Base-by-base conservation (phyloP, 1,140 invertebrate species). In the Neodiprion fabricii region DNA sequence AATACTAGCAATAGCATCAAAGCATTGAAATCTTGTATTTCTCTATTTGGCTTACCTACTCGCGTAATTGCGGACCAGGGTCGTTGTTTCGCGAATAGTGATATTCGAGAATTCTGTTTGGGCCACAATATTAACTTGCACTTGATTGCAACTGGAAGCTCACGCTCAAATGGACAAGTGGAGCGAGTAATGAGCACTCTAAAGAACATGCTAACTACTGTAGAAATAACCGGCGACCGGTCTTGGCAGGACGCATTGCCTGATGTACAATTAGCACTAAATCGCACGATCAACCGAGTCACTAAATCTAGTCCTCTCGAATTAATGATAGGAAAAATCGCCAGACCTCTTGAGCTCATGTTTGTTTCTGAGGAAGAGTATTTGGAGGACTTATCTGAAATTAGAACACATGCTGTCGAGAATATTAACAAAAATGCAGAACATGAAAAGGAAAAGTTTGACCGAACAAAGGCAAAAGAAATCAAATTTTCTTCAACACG, bases 231-330 rank as follows among this genome's bases (percentile, higher is more conserved):
- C 65, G 61, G 66, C 5, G 74, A 74, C 11, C 76, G 74, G 50
- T 80, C 83, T n/a, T 85, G 82, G 83, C 83, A 85, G 48, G 82
- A 80, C 23, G 73, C 79, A 10, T 50, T 86, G 53, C 75, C 70
- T 5, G 82, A 84, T 9, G 74, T 85, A 9, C 84, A 85, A 74
- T 70, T 85, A 28, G 78, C 82, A 1, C 48, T 86, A 9, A 85
- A 85, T 79, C 79, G 77, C 40, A 83, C 83, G 1, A 28, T 76
- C 1, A 83, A 81, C 72, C 53, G 79, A 10, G 78, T 80, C 8
- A 83, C 80, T 0, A 80, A 81, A 71, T 53, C 75, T 3, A 80
- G 78, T 74, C 80, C 83, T 48, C 61, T 85, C 47, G 78, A 85
- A 66, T 70, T 85, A 21, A 21, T 84, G 23, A 79, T 81, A 14